A percentile compares a stretch with the other conserved stretches of the same genome.
These are phyloP conservation scores for Spisula solida DNA, from an alignment of 2,888 invertebrate species.

Conservation along the genomic window DNA sequence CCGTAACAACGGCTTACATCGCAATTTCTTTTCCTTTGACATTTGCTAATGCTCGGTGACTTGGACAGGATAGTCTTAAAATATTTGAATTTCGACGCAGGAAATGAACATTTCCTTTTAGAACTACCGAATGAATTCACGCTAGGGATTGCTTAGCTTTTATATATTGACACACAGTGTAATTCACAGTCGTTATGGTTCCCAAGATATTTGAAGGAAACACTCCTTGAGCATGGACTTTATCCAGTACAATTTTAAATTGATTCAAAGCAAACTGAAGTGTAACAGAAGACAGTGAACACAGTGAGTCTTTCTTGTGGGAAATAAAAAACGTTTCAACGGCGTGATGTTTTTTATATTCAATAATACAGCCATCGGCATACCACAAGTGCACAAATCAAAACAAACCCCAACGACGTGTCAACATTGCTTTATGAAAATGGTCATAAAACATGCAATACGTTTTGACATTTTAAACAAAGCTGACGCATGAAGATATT, in stretches of 20 bases:
- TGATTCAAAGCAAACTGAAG: neutral
- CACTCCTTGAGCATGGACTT: neutral
- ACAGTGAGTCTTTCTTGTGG: neutral
- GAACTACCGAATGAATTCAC: neutral
- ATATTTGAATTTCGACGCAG: neutral
- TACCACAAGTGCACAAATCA: neutral
- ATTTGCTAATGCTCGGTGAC: neutral
- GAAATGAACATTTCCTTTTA: neutral
- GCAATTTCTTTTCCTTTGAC: constrained; percentile 1
- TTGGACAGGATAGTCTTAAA: neutral
- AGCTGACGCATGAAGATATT: too few relatives aligned
- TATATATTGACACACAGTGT: neutral
- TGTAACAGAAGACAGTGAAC: neutral
- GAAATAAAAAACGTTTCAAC: neutral
- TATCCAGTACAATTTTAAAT: neutral
- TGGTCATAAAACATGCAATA: too few relatives aligned
- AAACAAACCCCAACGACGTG: too few relatives aligned
- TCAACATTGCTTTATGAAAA: too few relatives aligned
- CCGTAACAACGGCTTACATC: neutral
- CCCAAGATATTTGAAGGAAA: neutral
- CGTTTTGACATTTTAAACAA: too few relatives aligned
- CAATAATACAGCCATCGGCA: neutral
- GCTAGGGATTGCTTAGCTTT: neutral
- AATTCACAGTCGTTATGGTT: neutral
- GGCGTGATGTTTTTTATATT: neutral